Conservation (phyloP, 2,888 invertebrate species). For the Leptopilina syphax region DNA sequence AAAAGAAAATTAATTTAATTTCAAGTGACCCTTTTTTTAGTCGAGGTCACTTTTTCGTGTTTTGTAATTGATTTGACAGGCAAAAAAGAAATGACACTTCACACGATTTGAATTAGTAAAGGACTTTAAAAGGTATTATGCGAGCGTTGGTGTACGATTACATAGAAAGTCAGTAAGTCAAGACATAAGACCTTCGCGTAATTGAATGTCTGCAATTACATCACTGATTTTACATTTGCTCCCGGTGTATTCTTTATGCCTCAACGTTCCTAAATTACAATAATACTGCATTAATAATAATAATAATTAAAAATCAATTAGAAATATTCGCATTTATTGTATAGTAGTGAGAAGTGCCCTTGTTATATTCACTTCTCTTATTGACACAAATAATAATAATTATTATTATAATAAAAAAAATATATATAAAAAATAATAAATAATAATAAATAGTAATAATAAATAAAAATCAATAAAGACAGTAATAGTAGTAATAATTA, state of each 20-base stretch:
- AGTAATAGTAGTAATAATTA: too few relatives aligned
- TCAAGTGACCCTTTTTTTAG: neutral
- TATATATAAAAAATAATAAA: too few relatives aligned
- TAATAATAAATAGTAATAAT: too few relatives aligned
- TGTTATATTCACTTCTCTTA: too few relatives aligned
- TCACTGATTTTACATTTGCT: slow-evolving; percentile 20
- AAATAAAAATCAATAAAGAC: too few relatives aligned
- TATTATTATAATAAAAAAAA: too few relatives aligned
- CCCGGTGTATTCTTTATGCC: slow-evolving; percentile 6
- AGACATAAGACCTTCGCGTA: slow-evolving; percentile 29
- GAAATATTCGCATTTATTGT: too few relatives aligned
- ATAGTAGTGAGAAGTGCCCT: too few relatives aligned
- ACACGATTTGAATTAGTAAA: neutral
- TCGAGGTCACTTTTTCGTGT: slow-evolving; percentile 17
- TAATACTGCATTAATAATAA: neutral
- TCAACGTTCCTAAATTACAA: neutral
- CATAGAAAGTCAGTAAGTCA: slow-evolving; percentile 22
- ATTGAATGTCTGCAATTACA: slow-evolving; percentile 25
- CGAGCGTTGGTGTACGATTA: neutral
- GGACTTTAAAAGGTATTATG: slow-evolving; percentile 16
- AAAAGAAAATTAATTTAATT: neutral
- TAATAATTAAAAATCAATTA: too few relatives aligned
- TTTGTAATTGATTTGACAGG: neutral
- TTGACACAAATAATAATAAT: too few relatives aligned
- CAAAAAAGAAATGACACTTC: slow-evolving; percentile 4